These are phyloP conservation scores for Pampusana beccarii DNA, from an alignment of 2,113 vertebrate species.

Conservation along the genomic window DNA sequence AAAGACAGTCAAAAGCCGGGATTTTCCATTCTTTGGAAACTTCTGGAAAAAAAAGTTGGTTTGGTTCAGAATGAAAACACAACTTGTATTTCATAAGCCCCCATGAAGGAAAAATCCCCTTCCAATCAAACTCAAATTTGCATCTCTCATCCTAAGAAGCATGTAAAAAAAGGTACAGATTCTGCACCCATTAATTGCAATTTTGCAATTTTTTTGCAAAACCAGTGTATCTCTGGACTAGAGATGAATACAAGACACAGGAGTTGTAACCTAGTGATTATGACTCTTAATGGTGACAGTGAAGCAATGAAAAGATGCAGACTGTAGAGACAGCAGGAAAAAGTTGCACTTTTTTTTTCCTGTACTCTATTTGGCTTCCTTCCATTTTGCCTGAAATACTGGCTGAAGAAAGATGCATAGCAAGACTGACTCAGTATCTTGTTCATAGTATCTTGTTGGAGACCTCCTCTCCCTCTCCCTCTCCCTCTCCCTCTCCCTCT, in stretches of 20 bases:
- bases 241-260: neutral
- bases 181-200: neutral
- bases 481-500: accelerated
- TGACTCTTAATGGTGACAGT: neutral
- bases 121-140: neutral
- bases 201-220: neutral
- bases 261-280: neutral
- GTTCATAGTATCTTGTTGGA: neutral
- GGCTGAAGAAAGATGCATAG: neutral
- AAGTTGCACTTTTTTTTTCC: neutral
- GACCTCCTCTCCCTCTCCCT: neutral
- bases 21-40: neutral
- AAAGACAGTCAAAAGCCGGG: neutral
- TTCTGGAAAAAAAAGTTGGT: neutral
- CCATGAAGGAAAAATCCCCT: neutral
- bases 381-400: neutral
- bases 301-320: neutral
- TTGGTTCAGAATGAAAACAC: neutral
- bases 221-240: neutral
- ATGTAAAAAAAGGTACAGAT: neutral
- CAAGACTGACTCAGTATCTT: neutral
- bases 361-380: neutral
- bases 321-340: neutral
- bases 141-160: neutral
- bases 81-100: neutral